These are phyloP conservation scores for Parasteatoda lunata DNA, from an alignment of 2,888 invertebrate genomes.

Conservation along the genomic window DNA sequence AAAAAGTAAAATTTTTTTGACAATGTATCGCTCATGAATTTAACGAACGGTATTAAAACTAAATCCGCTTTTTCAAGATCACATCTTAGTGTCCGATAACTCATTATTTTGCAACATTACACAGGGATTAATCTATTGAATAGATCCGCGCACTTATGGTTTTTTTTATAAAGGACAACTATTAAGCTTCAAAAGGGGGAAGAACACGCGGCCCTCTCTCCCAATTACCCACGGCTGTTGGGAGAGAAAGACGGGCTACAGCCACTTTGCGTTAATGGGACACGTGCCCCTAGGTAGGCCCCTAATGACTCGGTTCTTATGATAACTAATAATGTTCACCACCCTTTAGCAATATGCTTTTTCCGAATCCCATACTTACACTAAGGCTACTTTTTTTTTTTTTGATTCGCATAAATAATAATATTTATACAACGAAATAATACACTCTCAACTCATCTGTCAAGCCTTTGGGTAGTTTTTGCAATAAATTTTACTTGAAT, in stretches of 20 bases:
- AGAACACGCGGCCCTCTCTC: conserved; percentile 17
- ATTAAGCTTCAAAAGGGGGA: conserved; percentile 44
- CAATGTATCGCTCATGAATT: too few relatives aligned
- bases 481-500: too few relatives aligned
- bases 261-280: conserved; percentile 60
- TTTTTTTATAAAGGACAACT: neutral
- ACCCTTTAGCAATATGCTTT: neutral
- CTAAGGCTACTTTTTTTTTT: too few relatives aligned
- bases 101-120: conserved; percentile 11
- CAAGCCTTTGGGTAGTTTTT: too few relatives aligned
- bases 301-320: conserved; percentile 38
- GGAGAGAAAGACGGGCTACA: neutral
- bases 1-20: too few relatives aligned
- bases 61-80: too few relatives aligned
- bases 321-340: conserved; percentile 19
- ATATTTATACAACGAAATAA: too few relatives aligned
- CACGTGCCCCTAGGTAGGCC: conserved; percentile 20
- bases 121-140: neutral
- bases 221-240: conserved; percentile 13
- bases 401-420: too few relatives aligned
- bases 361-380: too few relatives aligned
- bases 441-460: too few relatives aligned
- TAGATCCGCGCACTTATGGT: conserved; percentile 4
- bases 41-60: too few relatives aligned
- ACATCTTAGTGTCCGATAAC: conserved; percentile 8